Conservation (phyloP, 2,888 invertebrate species). For the Crocallis elinguaria region DNA sequence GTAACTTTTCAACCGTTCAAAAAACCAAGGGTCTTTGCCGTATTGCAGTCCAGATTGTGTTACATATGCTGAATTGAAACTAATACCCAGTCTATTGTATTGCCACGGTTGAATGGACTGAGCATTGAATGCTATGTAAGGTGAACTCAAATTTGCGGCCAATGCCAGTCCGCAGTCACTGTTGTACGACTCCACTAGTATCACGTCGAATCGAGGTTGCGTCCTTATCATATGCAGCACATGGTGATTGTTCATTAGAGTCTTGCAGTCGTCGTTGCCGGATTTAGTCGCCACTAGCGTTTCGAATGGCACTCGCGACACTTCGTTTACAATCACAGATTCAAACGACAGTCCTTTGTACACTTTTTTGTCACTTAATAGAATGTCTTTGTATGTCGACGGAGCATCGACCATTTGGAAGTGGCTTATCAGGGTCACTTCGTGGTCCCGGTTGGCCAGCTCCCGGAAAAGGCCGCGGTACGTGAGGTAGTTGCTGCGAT, state of each 20-base stretch:
- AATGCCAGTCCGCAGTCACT: conserved; percentile 89
- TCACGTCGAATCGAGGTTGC: conserved; percentile 86
- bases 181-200: conserved; percentile 90
- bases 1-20: conserved; percentile 72
- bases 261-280: conserved; percentile 80
- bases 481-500: conserved; percentile 79
- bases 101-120: conserved; percentile 84
- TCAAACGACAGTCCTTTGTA: conserved; percentile 76
- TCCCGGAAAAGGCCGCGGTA: conserved; percentile 79
- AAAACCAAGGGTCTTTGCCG: conserved; percentile 76
- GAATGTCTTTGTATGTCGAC: conserved; percentile 82
- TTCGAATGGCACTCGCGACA: conserved; percentile 77
- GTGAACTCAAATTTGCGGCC: conserved; percentile 87
- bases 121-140: conserved; percentile 85
- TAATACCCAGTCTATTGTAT: conserved; percentile 75
- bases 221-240: conserved; percentile 80
- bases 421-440: conserved; percentile 82
- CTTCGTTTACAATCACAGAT: conserved; percentile 76
- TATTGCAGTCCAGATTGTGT: conserved; percentile 72
- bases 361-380: conserved; percentile 71
- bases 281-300: conserved; percentile 76
- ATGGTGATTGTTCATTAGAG: conserved; percentile 78
- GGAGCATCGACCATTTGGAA: conserved; percentile 76
- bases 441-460: conserved; percentile 78
- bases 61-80: conserved; percentile 81